These are phyloP conservation scores for Crax fasciolata DNA, from an alignment of 2,797 vertebrate genomes.

Conservation along the genomic window DNA sequence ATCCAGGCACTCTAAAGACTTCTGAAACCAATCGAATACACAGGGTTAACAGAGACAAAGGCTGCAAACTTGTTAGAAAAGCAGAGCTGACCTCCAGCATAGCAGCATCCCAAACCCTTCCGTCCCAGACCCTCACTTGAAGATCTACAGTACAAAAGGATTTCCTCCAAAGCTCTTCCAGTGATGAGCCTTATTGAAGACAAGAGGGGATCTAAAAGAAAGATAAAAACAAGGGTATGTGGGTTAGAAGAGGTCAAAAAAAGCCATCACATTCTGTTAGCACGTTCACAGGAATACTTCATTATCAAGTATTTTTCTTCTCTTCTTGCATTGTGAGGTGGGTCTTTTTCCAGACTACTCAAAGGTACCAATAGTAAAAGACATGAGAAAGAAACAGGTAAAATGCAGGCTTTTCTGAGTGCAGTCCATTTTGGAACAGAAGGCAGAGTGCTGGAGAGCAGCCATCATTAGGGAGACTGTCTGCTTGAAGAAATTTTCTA, in stretches of 20 bases:
- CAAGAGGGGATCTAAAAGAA: neutral
- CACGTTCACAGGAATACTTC: slow-evolving; percentile 7
- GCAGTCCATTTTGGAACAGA: neutral
- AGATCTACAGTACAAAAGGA: slow-evolving; percentile 4
- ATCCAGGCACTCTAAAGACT: rapidly evolving
- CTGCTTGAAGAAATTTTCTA: slow-evolving; percentile 28
- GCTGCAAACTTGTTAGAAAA: neutral
- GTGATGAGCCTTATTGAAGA: slow-evolving; percentile 19
- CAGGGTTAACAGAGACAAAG: neutral
- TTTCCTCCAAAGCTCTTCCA: slow-evolving; percentile 36
- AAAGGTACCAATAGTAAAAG: slow-evolving; percentile 3
- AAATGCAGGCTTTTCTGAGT: neutral
- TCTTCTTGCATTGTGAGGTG: neutral
- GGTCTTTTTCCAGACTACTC: neutral
- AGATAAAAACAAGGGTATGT: slow-evolving; percentile 26
- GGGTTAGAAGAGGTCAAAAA: slow-evolving; percentile 20
- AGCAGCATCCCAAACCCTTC: neutral
- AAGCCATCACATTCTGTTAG: neutral
- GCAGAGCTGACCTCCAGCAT: neutral
- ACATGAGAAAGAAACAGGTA: neutral
- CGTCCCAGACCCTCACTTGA: neutral
- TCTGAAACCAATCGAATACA: neutral
- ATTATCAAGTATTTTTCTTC: slow-evolving; percentile 17
- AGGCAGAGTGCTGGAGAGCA: neutral
- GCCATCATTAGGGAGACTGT: neutral